A percentile compares a stretch with the other conserved stretches of the same genome.
Evolutionary conservation across 2,797 vertebrate genomes (phyloP).

Genomic region (Hydrophis major): DNA sequence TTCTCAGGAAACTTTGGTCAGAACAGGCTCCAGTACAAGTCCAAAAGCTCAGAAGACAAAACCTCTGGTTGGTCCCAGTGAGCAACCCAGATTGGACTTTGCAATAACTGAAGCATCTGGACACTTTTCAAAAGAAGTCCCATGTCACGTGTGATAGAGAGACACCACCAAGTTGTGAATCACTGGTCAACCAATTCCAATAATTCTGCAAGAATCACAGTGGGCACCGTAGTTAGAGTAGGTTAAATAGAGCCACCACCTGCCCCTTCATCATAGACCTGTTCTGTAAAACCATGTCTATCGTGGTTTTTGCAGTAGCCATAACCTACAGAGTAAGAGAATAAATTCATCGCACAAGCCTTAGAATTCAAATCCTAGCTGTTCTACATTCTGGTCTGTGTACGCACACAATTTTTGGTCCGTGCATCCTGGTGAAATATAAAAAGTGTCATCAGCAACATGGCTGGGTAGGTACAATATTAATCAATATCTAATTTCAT

Average conservation of each 20-base stretch:
- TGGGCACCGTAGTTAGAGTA: neutral
- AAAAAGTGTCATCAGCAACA: constrained; percentile 52
- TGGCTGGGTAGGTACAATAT: constrained; percentile 68
- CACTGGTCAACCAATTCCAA: neutral
- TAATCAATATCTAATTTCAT: constrained; percentile 77
- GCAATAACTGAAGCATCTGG: neutral
- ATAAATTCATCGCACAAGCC: neutral
- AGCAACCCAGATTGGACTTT: too few species aligned
- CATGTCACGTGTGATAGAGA: neutral
- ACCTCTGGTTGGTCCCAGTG: too few species aligned
- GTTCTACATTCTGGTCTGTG: constrained; percentile 4
- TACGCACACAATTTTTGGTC: neutral
- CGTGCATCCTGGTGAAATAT: constrained; percentile 46
- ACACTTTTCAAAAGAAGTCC: neutral
- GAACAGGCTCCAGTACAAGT: too few species aligned
- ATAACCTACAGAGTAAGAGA: neutral
- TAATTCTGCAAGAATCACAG: neutral
- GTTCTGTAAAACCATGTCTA: neutral
- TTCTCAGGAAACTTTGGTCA: too few species aligned
- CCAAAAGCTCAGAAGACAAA: too few species aligned
- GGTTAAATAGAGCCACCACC: neutral
- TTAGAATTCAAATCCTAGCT: too few species aligned
- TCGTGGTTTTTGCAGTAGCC: neutral
- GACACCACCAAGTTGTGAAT: neutral
- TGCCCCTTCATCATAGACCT: neutral